Base-by-base conservation (phyloP, 2,797 vertebrate species). In the Helostoma temminkii region DNA sequence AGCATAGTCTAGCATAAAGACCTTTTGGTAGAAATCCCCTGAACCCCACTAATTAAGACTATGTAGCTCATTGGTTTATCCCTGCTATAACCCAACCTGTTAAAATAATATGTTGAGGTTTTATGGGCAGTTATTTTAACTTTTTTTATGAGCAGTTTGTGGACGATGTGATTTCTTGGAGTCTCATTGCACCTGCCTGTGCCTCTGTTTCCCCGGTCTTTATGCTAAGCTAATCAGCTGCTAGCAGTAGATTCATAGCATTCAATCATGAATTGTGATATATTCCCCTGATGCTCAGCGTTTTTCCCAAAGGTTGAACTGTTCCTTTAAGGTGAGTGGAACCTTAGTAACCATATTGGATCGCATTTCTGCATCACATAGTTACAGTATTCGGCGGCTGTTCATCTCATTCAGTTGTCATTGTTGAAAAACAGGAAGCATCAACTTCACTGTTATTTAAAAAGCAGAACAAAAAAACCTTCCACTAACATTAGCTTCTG, bases 401-500 rank as follows among this genome's bases (percentile, higher is more conserved):
- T 55, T 53, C 37, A 10, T 24, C 42, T 49, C 50, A 18, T 43
- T 47, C 34, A 25, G 28, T 52, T 7, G 10, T 32, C 49, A 32
- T 30, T 54, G 12, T 22, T 9, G 9, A 15, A 15, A 49, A 39
- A 10, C 32, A 32, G 32, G 32, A 32, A 10, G 32, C 32, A 9
- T 56, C 52, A 25, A 2, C 43, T 22, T 71, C 39, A 71, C 43
- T 56, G 43, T 66, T n/a, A n/a, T n/a, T n/a, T n/a, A n/a, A n/a
- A n/a, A n/a, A n/a, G n/a, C n/a, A n/a, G 66, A 77, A 49, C 42
- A n/a, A 10, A 62, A 25, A 30, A 47, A 32, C 50, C 25, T 43
- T 67, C 36, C 45, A 68, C 36, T 66, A 49, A 58, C 21, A 32
- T 39, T 47, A 66, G 59, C 62, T 85, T 71, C 79, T 81, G 71